Base-by-base conservation (phyloP, 2,113 vertebrate genomes). In the Nothocercus julius region DNA sequence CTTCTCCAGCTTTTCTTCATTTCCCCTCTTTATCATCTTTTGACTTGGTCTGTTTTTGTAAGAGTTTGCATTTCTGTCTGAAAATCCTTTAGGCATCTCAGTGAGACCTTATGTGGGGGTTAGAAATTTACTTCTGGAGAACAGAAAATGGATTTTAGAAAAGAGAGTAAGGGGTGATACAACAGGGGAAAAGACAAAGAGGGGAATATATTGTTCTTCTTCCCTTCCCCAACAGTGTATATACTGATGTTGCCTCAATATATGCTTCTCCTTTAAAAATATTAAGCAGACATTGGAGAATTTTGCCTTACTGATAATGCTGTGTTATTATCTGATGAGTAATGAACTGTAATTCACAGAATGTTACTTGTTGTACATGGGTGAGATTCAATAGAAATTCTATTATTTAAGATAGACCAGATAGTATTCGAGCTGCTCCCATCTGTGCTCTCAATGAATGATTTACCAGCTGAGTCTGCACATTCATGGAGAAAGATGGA, bases 341-440 rank as follows among this genome's bases (percentile, higher is more conserved):
- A 91, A 87, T 72, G 53, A 90, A 76, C 58, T 85, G 70, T 62
- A 76, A 87, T 82, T 89, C 78, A 89, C 19, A 66, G 63, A 76
- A 34, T 59, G 67, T 85, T 89, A 47, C 4, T 5, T 85, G 47
- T 53, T 87, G 59, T 47, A 66, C 54, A 49, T 17, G 61, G 44
- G 72, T 85, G 72, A 90, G 30, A 73, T 85, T 69, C 63, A 94
- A 93, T 8, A 67, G n/a, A 34, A 91, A 85, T 93, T 78, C 88
- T 75, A 54, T 83, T 54, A 59, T 77, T 86, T 86, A 61, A 79
- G 44, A 84, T 82, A 83, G 40, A 44, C 53, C 0, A 0, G 53
- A 74, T 56, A 87, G 25, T 44, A 69, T 77, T 74, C 78, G 61
- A 8, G 9, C 32, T 3, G 0, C 49, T 86, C 45, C 62, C 70